Conservation (phyloP, 2,797 vertebrate genomes). For the Ceyx erithaca region DNA sequence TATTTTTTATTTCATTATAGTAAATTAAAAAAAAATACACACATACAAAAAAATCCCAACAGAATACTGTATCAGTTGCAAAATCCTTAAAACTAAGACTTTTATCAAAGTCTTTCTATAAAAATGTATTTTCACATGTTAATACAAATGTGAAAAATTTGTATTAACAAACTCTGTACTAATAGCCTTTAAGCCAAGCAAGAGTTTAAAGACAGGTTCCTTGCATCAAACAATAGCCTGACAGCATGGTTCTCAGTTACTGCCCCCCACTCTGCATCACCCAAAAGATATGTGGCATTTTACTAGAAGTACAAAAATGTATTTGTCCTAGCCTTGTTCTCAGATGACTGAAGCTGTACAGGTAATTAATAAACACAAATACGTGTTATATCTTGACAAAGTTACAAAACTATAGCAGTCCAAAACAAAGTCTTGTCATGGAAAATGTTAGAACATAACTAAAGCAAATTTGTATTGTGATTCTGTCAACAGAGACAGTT, state of each 20-base stretch:
- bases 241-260: background rate
- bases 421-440: background rate
- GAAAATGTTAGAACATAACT: background rate
- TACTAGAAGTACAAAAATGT: background rate
- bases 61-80: background rate
- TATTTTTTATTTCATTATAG: background rate
- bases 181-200: background rate
- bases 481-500: background rate
- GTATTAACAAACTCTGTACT: background rate
- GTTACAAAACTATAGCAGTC: background rate
- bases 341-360: background rate
- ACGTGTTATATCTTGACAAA: no score
- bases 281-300: background rate
- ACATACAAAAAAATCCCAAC: background rate
- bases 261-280: background rate
- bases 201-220: background rate
- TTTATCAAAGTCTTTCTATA: background rate
- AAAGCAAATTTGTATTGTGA: rapidly evolving
- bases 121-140: background rate
- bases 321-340: background rate
- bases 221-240: background rate
- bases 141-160: background rate
- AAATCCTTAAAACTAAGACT: background rate
- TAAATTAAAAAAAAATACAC: background rate
- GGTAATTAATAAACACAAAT: background rate